A percentile compares a stretch with the other conserved stretches of the same genome.
Conservation (phyloP, 2,888 invertebrate genomes). For the Melieria crassipennis region DNA sequence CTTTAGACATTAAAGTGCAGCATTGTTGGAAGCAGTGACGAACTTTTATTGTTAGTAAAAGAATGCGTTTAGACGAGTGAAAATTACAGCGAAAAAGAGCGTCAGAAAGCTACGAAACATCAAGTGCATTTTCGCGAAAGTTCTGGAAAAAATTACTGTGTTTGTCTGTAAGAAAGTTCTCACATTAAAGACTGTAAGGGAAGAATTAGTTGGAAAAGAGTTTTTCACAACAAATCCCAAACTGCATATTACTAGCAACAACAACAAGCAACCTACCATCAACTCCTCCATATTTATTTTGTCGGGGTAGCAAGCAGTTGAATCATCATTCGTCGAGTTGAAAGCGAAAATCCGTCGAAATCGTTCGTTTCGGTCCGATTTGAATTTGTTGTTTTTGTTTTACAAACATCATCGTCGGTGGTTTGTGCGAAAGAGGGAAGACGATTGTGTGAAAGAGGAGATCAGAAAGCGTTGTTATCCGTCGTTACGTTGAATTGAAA, state of each 20-base stretch:
- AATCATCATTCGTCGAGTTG: slow-evolving; percentile 8
- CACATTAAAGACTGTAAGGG: no score
- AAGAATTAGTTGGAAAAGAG: no score
- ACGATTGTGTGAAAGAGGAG: background rate
- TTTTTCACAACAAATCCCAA: no score
- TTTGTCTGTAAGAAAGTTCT: no score
- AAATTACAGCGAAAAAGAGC: no score
- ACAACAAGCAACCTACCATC: no score
- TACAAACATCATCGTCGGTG: no score
- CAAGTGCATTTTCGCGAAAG: no score
- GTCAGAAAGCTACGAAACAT: no score
- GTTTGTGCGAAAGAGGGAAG: background rate
- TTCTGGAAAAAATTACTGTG: no score
- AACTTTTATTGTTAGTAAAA: background rate
- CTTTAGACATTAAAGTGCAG: slow-evolving; percentile 22
- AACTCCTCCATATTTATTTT: background rate
- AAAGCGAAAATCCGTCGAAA: slow-evolving; percentile 3
- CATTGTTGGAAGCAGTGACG: slow-evolving; percentile 5
- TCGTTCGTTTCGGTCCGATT: background rate
- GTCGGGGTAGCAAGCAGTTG: background rate
- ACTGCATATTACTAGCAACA: no score
- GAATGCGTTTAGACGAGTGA: no score
- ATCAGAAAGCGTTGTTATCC: background rate
- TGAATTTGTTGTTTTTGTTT: background rate
- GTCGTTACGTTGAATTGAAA: background rate